Base-by-base conservation (phyloP, 1,140 invertebrate genomes). In the Rhyacophila brunnea region DNA sequence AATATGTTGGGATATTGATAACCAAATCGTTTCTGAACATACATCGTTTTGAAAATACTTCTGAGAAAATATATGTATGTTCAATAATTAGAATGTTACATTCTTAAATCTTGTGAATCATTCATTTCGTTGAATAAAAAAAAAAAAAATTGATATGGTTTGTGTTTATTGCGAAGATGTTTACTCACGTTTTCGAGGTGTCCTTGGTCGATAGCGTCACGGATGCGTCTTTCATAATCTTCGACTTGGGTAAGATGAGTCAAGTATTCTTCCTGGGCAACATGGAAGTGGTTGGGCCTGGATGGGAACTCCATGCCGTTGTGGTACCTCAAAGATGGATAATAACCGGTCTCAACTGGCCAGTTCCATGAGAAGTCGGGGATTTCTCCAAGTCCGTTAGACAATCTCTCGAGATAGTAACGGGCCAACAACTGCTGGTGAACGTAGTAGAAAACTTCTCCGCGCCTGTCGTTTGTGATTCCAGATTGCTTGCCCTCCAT, bases 361-460 rank as follows among this genome's bases (percentile, higher is more conserved):
- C 72, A 71, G 65, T 81, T 72, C 68, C 77, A 83, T 59, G 81
- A 78, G 62, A 87, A 72, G 9, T 77, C 70, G 6, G 80, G 75
- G 52, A 88, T 80, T 58, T 85, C 81, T 18, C 81, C 83, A 13
- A 85, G 67, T 32, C 79, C 81, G 58, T 87, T 83, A 5, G 85
- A 83, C 23, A 88, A 65, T 65, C 86, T 81, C 70, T 90, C 87
- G 68, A 88, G 69, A 59, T 87, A 83, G 72, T 87, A 89, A 62
- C 84, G 83, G 23, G 78, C 72, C 45, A 87, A 57, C 1, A 88
- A 43, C 69, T 86, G 85, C 62, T 86, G 83, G 52, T 86, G 80
- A 3, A 72, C 62, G 65, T 75, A 83, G 68, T 82, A 83, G 68
- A 79, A 86, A n/a, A 72, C 68, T 73, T 88, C 86, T 36, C 87